Conservation (phyloP, 2,888 invertebrate species). For the Pachydiplax longipennis region DNA sequence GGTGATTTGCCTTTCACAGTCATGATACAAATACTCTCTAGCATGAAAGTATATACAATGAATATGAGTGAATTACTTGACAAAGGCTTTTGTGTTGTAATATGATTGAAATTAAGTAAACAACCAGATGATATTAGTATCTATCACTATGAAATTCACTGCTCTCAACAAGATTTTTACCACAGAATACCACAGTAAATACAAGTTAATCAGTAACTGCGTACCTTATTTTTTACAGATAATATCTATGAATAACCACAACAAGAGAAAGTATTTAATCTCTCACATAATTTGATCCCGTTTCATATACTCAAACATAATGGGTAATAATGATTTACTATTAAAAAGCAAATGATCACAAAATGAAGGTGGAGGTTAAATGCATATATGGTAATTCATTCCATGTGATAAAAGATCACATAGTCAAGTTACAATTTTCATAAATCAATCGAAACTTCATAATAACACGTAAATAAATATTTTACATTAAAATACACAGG, state of each 20-base stretch:
- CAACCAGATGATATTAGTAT: neutral
- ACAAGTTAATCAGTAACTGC: neutral
- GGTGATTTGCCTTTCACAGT: neutral
- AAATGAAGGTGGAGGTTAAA: slow-evolving; percentile 29
- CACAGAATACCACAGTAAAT: neutral
- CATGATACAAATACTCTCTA: neutral
- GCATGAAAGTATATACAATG: neutral
- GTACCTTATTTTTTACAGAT: neutral
- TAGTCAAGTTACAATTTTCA: neutral
- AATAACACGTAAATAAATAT: slow-evolving; percentile 36
- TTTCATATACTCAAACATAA: slow-evolving; percentile 8
- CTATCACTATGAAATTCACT: neutral
- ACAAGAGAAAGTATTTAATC: neutral
- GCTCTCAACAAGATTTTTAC: neutral
- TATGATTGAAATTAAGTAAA: neutral
- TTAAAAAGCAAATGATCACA: slow-evolving; percentile 28
- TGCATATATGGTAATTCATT: slow-evolving; percentile 24
- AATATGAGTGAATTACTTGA: neutral
- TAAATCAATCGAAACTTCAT: slow-evolving; percentile 32
- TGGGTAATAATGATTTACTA: slow-evolving; percentile 29
- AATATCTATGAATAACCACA: neutral
- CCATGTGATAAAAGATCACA: slow-evolving; percentile 20
- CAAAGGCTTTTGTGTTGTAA: neutral
- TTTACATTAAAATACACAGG: slow-evolving; percentile 35
- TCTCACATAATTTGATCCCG: slow-evolving; percentile 18